Evolutionary conservation across 2,113 vertebrate species (phyloP), one percentile per base, ranked within the genome.

Genomic region (Arvicanthis niloticus): DNA sequence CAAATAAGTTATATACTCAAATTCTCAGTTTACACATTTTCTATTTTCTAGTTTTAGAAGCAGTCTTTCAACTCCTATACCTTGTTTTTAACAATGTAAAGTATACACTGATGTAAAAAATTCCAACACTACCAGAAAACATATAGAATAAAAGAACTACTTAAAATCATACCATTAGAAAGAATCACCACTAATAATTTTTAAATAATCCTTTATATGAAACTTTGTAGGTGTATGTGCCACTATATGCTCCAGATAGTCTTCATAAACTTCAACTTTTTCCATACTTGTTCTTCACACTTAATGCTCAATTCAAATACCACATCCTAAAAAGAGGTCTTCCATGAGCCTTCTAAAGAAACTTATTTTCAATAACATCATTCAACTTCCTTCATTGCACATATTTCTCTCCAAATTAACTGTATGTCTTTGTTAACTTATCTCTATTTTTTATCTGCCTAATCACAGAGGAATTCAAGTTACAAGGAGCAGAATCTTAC

Each of bases 31-130:
- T 84, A 84, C 82, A 56, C 42, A 92, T 94, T 92, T 91, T 96
- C 45, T 65, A 15, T 87, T 95, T 53, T 92, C 77, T 93, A 62
- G 67, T 88, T 67, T 73, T 93, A 13, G 73, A 72, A 86, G 96
- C 24, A 95, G 60, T 89, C 40, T n/a, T 45, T 92, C n/a, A 84
- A 84, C 34, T 85, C 24, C 65, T 81, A 4, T 45, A 89, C 34
- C 91, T 65, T 91, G 42, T 72, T 70, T 88, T 96, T 89, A 48
- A 76, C n/a, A 45, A 94, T 68, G 48, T 88, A 24, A 97, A 84
- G n/a, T 92, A 97, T 15, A 94, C 2, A 53, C 7, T 91, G 21
- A 48, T 58, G 40, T 53, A 91, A 93, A 76, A 96, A 86, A 97
- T 88, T 67, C 34, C 92, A 85, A 85, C 29, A 80, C 58, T 65